Evolutionary conservation across 37 sponge, comb jelly and placozoan species (phyloP).

Genomic region (Aphrocallistes beatrix): DNA sequence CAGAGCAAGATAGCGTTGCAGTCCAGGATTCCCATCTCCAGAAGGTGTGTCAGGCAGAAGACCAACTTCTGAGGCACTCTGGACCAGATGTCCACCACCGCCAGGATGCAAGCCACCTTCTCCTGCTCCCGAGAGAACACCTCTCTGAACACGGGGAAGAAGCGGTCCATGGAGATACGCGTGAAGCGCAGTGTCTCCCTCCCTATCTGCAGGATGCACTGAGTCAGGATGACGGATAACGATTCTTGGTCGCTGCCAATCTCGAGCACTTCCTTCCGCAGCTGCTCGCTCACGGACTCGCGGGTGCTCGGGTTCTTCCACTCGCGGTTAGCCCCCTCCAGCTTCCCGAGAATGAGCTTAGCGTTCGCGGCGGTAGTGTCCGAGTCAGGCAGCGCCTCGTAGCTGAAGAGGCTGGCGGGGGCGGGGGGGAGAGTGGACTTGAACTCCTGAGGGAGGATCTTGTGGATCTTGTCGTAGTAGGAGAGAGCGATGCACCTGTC

Average conservation of each 20-base stretch:
- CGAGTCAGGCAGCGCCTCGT: not conserved
- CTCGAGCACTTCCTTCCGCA: not conserved
- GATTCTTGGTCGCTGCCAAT: slow-evolving; percentile 19
- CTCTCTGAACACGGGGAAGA: not conserved
- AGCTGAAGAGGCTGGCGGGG: not conserved
- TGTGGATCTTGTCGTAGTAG: not conserved
- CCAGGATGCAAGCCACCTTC: not conserved
- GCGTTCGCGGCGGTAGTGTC: not conserved
- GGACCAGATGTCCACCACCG: not conserved
- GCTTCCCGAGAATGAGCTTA: not conserved
- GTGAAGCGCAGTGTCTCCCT: not conserved
- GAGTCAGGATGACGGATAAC: slow-evolving; percentile 58
- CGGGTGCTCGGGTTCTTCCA: not conserved
- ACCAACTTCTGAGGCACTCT: not conserved
- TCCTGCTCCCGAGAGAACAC: slow-evolving; percentile 1
- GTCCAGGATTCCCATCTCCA: not conserved
- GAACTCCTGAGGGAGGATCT: slow-evolving; percentile 6
- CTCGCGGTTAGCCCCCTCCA: not conserved
- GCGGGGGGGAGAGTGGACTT: not conserved
- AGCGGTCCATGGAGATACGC: not conserved
- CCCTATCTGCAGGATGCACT: slow-evolving; percentile 65
- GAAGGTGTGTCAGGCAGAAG: not conserved
- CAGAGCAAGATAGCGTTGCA: not conserved
- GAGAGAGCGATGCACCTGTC: not conserved
- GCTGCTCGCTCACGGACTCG: not conserved